Evolutionary conservation across 35 echinoderm and acorn worm species (phyloP), one percentile per base, ranked within the genome.

Genomic region (Ophiothrix spiculata): DNA sequence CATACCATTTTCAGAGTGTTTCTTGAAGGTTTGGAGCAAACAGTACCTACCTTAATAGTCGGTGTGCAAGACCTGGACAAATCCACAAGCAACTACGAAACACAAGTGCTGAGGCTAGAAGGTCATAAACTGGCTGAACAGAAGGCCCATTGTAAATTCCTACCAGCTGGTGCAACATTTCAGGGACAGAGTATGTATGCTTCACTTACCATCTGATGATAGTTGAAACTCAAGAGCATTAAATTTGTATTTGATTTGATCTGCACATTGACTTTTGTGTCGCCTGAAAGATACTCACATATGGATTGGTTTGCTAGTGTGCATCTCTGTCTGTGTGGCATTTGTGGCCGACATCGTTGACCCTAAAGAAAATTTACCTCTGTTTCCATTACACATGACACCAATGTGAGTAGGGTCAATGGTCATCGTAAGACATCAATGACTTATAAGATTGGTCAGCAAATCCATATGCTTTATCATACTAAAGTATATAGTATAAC

Each of bases 71-170:
- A 93, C 35, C 56, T 39, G 4, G 87, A 84, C 39, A 83, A 86
- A 42, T 85, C 76, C 11, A 83, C 91, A 31, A 36, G 79, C 1
- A 87, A 93, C 37, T 76, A 89, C 1, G 76, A 93, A 23, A 89
- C 69, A 25, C 77, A 93, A 34, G 77, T 79, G 19, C 60, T 89
- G 15, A 85, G 93, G 8, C 38, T 87, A 31, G 94, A 92, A 73
- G 91, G 90, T 23, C 90, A 97, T 39, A 92, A 89, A 21, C 42
- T 90, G 23, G 94, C 91, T 0, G 94, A 97, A 32, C 37, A 78
- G 6, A 91, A 85, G 17, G 35, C 56, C 0, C 87, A 91, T 40
- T 86, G 79, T 32, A 97, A 78, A 64, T 88, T 97, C 56, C 76
- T 97, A 0, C 83, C 74, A 0, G 90, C 94, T 10, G 87, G 90